Conservation (phyloP, 2,797 vertebrate species). For the Borostomias antarcticus region DNA sequence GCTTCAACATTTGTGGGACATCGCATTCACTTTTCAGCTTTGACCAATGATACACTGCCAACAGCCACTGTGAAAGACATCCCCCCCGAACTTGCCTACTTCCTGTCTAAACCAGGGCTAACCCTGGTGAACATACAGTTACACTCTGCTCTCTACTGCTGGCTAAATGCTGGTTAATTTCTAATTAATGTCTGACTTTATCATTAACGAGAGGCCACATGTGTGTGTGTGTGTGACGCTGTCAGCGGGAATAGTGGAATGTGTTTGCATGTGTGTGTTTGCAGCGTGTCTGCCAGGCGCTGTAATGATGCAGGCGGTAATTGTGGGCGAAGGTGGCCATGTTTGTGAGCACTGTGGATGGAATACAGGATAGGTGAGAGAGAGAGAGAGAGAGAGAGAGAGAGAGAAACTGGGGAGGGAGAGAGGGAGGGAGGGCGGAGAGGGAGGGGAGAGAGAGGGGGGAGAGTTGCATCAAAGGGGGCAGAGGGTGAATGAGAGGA, state of each 20-base stretch:
- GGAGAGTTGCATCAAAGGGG: no score
- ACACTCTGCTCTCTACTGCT: slow-evolving; percentile 18
- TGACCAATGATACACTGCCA: no score
- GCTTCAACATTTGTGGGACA: no score
- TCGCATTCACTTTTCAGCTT: no score
- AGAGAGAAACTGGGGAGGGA: slow-evolving; percentile 33
- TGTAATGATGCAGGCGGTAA: slow-evolving; percentile 52
- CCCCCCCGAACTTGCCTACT: no score
- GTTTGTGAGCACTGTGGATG: slow-evolving; percentile 11
- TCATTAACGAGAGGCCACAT: slow-evolving; percentile 45
- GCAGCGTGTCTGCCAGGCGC: slow-evolving; percentile 8
- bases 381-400: slow-evolving; percentile 58
- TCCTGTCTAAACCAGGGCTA: no score
- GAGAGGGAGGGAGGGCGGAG: slow-evolving; percentile 30
- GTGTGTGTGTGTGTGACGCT: not conserved
- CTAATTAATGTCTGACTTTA: slow-evolving; percentile 61
- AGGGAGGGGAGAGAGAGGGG: slow-evolving; percentile 56
- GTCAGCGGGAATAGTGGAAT: not conserved
- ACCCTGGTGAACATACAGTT: not conserved
- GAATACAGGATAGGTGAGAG: slow-evolving; percentile 28
- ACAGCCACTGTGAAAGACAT: no score
- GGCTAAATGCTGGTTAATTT: slow-evolving; percentile 51
- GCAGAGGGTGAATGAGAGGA: no score
- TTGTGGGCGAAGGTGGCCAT: slow-evolving; percentile 57
- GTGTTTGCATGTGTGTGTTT: slow-evolving; percentile 13